Evolutionary conservation across 1,140 invertebrate species (phyloP).

Genomic region (Plectus sambesii): DNA sequence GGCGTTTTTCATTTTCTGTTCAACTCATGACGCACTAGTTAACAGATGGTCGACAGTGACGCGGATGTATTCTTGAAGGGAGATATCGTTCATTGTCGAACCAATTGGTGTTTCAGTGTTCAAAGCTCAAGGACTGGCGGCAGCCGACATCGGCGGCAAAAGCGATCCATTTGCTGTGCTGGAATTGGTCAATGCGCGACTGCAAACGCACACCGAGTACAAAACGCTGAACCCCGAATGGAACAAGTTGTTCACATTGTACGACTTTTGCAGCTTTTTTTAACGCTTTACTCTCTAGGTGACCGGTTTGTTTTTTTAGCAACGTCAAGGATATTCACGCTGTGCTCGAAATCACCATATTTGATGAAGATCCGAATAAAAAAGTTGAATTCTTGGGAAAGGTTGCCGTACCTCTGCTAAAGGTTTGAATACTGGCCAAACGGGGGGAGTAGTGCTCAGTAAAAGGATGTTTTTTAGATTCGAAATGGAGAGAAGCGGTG

Average conservation of each 20-base stretch:
- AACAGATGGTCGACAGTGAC: not conserved
- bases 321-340: conserved; percentile 95
- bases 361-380: conserved; percentile 93
- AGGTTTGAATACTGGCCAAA: conserved; percentile 35
- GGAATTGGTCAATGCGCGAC: conserved; percentile 78
- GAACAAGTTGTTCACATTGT: conserved; percentile 99
- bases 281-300: conserved; percentile 1
- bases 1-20: not conserved
- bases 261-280: conserved; percentile 49
- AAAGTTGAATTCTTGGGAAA: conserved; percentile 95
- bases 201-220: conserved; percentile 97
- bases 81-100: not conserved
- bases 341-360: conserved; percentile 88
- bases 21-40: not conserved
- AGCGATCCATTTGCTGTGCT: conserved; percentile 92
- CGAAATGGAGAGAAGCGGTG: conserved; percentile 80
- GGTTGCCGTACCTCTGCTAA: conserved; percentile 69
- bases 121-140: conserved; percentile 71
- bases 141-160: conserved; percentile 74
- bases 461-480: conserved; percentile 52
- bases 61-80: not conserved
- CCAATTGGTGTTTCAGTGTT: conserved; percentile 53
- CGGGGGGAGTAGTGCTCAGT: not conserved
- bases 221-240: conserved; percentile 89
- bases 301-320: conserved; percentile 52